These are phyloP conservation scores for Chaenocephalus aceratus DNA, from an alignment of 2,113 vertebrate genomes.

Conservation along the genomic window DNA sequence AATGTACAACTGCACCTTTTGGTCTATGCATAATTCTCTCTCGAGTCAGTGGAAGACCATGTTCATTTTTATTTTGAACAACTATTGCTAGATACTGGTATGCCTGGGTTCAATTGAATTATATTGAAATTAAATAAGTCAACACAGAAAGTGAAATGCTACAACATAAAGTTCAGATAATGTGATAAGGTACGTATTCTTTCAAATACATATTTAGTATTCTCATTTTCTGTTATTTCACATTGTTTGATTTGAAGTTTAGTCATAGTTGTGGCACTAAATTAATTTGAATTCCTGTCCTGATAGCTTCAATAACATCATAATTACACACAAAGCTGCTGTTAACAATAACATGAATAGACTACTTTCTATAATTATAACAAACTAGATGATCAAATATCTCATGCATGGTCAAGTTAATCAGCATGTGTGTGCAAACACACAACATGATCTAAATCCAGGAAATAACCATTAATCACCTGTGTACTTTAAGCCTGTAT, in stretches of 20 bases:
- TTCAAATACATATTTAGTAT: not conserved
- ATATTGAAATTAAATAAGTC: constrained; percentile 5
- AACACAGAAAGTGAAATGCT: not conserved
- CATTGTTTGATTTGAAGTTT: not conserved
- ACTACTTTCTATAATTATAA: not conserved
- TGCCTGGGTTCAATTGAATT: not conserved
- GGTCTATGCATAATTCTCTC: constrained; percentile 39
- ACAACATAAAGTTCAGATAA: not conserved
- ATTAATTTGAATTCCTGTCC: not conserved
- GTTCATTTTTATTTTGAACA: constrained; percentile 33
- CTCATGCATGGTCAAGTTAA: not conserved
- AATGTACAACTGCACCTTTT: constrained; percentile 23
- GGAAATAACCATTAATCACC: constrained; percentile 33
- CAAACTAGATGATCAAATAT: not conserved
- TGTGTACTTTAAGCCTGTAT: constrained; percentile 15
- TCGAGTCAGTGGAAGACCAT: constrained; percentile 11
- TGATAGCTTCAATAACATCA: not conserved
- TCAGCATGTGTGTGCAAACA: constrained; percentile 1
- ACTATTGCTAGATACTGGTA: constrained; percentile 1
- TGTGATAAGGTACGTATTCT: not conserved
- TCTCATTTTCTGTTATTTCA: not conserved
- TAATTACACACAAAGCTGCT: not conserved
- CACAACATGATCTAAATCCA: constrained; percentile 7
- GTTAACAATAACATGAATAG: not conserved
- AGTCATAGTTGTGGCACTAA: not conserved